Evolutionary conservation across 2,113 vertebrate species (phyloP), one percentile per base, ranked within the genome.

Genomic region (Physeter macrocephalus): DNA sequence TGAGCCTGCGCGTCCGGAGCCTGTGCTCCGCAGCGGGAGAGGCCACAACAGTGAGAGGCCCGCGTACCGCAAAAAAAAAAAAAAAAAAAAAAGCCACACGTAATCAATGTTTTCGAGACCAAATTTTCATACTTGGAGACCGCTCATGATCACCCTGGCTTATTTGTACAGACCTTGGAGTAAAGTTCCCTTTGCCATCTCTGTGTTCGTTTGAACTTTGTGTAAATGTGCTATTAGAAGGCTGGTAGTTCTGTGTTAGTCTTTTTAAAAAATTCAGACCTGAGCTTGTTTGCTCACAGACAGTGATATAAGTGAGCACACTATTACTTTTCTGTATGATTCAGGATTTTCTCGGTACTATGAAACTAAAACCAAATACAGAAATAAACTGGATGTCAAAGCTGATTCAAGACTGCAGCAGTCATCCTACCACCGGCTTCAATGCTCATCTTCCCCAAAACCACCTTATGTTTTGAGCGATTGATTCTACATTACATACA

Each of bases 281-380:
- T 71, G 39, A 88, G 81, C 69, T 77, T 66, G 69, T 94, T 54
- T 72, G 94, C 93, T 59, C 71, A 77, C 31, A 41, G 74, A 27
- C 93, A 89, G 46, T 66, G 64, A 36, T 85, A 3, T 8, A 78
- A 95, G 71, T 67, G 46, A 90, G 39, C 88, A 59, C 31, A 20
- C 62, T 25, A 0, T 95, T 88, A 69, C 69, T 96, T 92, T 66
- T 93, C 64, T 77, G 39, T 61, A 21, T 67, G 95, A 96, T 66
- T 97, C 96, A 94, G 84, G 75, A n/a, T 88, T 96, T 96, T 90
- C 89, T 94, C 94, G 89, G 6, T 54, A 86, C 71, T 84, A 29
- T 64, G 64, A 94, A 59, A 34, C 69, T 66, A 20, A 93, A 95
- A 57, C 82, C 62, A 95, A 93, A 93, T 62, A 77, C 57, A 83